Percentiles rank a stretch among this genome's conserved stretches.
Conservation (phyloP, 2,113 vertebrate species). For the Passer domesticus region DNA sequence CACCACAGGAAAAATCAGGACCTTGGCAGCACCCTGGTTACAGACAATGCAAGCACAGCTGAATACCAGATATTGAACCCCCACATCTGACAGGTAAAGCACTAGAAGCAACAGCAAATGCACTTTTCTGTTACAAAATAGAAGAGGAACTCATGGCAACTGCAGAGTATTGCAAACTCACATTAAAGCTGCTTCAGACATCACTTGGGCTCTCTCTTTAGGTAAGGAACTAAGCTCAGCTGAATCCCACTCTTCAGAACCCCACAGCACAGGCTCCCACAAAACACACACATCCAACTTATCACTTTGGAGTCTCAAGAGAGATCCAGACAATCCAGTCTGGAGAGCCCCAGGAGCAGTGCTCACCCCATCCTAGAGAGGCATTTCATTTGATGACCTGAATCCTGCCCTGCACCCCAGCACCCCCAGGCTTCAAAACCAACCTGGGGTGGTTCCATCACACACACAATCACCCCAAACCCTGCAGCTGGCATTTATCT, state of each 20-base stretch:
- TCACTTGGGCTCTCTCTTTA: not conserved
- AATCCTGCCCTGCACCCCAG: not conserved
- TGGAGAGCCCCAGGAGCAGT: not conserved
- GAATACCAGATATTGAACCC: not conserved
- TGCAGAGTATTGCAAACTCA: not conserved
- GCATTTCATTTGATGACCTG: not conserved
- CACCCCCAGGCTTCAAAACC: not conserved
- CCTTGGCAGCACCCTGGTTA: slow-evolving; percentile 92
- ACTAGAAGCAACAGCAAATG: not conserved
- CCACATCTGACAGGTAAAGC: not conserved
- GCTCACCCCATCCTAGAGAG: not conserved
- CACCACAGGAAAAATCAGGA: slow-evolving; percentile 94
- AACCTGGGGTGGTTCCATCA: not conserved
- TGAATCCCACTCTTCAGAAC: not conserved
- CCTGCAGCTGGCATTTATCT: not conserved
- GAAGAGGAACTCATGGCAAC: not conserved
- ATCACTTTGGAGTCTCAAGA: not conserved
- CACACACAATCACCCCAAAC: not conserved
- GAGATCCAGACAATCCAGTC: not conserved
- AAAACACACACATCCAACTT: not conserved
- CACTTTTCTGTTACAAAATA: not conserved
- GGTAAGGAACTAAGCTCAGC: not conserved
- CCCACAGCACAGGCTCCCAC: not conserved
- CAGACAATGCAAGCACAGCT: not conserved
- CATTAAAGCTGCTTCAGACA: not conserved